phyloP scores from a whole-genome alignment of 2,113 vertebrate species.

The Phaetusa simplex region DNA sequence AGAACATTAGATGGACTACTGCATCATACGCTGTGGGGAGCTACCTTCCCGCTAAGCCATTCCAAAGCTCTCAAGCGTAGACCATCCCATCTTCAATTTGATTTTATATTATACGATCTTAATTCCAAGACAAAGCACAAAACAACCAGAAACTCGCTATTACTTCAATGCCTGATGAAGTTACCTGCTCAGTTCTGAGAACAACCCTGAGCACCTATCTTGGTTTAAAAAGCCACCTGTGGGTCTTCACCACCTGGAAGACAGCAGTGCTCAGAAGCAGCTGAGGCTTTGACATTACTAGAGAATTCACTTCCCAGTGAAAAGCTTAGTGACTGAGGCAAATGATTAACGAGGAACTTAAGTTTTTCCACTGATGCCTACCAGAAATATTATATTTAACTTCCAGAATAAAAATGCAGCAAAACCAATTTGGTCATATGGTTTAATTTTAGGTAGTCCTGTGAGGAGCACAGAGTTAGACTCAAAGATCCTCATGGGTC shows the following conservation, averaged over 20 bases:
- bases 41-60: background rate
- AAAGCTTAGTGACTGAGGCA: background rate
- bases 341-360: background rate
- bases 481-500: background rate
- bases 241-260: background rate
- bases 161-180: background rate
- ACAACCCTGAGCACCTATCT: background rate
- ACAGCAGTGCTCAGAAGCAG: background rate
- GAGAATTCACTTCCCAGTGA: background rate
- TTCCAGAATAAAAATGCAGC: background rate
- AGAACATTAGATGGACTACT: background rate
- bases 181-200: background rate
- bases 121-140: background rate
- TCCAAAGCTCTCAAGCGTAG: background rate
- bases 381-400: background rate
- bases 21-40: background rate
- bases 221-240: background rate
- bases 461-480: background rate
- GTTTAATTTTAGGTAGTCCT: background rate
- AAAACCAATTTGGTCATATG: background rate
- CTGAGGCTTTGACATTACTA: background rate
- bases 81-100: background rate
- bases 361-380: background rate
- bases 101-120: background rate
- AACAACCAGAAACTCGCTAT: background rate